A percentile compares a stretch with the other conserved stretches of the same genome.
Conservation (phyloP, 2,797 vertebrate genomes). For the Pangasius mekongensis region DNA sequence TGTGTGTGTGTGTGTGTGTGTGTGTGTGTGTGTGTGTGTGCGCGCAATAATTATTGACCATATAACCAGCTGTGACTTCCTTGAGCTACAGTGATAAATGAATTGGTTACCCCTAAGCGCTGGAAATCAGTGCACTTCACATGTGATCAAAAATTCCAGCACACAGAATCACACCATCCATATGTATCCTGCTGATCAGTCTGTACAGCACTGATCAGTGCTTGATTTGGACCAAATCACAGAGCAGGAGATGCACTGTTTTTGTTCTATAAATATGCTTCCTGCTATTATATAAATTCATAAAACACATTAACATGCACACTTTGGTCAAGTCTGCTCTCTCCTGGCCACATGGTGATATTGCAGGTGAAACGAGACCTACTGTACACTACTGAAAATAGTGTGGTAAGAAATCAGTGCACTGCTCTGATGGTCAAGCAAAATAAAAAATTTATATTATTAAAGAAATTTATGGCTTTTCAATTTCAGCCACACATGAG, state of each 20-base stretch:
- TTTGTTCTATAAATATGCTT: conserved; percentile 53
- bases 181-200: background rate
- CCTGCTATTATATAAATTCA: conserved; percentile 53
- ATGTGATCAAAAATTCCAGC: background rate
- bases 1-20: background rate
- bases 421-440: background rate
- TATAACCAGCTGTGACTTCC: background rate
- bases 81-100: background rate
- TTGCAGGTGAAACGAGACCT: background rate
- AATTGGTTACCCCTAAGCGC: background rate
- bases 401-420: background rate
- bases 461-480: no score
- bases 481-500: background rate
- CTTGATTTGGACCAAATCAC: background rate
- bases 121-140: background rate
- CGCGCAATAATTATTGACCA: background rate
- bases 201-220: background rate
- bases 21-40: background rate
- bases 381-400: background rate
- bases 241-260: conserved; percentile 31
- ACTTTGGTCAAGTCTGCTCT: conserved; percentile 32
- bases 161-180: conserved; percentile 40
- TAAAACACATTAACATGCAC: background rate
- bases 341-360: conserved; percentile 39
- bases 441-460: background rate